phyloP scores from a whole-genome alignment of 2,113 vertebrate species.

The Callorhinus ursinus region DNA sequence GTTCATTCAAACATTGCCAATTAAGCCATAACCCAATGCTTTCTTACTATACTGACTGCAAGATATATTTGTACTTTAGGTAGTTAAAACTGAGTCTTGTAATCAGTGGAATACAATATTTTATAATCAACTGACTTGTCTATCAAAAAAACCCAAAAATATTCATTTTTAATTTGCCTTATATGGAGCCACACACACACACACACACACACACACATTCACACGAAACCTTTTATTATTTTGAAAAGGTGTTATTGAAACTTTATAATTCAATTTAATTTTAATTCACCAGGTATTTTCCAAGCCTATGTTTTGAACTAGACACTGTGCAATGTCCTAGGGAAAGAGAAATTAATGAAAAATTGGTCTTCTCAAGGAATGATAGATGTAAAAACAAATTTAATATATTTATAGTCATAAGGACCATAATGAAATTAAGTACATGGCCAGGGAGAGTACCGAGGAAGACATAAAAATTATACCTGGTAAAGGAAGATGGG shows the following conservation, averaged over 20 bases:
- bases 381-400: neutral
- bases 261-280: conserved; percentile 17
- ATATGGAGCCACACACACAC: neutral
- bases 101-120: conserved; percentile 48
- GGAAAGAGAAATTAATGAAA: conserved; percentile 1
- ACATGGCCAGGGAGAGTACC: neutral
- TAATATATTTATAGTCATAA: neutral
- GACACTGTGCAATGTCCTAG: neutral
- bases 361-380: neutral
- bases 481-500: neutral
- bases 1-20: neutral
- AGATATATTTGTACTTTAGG: neutral
- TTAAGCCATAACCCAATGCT: conserved; percentile 33
- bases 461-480: neutral
- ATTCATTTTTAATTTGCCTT: neutral
- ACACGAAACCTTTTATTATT: neutral
- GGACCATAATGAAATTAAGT: neutral
- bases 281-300: conserved; percentile 28
- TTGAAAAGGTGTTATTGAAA: conserved; percentile 8
- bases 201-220: too few species aligned
- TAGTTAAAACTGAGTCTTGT: conserved; percentile 29
- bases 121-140: conserved; percentile 27
- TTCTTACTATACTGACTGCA: neutral
- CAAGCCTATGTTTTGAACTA: neutral
- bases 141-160: neutral